Evolutionary conservation across 1,140 invertebrate species (phyloP), one percentile per base, ranked within the genome.

Genomic region (Lineus longissimus): DNA sequence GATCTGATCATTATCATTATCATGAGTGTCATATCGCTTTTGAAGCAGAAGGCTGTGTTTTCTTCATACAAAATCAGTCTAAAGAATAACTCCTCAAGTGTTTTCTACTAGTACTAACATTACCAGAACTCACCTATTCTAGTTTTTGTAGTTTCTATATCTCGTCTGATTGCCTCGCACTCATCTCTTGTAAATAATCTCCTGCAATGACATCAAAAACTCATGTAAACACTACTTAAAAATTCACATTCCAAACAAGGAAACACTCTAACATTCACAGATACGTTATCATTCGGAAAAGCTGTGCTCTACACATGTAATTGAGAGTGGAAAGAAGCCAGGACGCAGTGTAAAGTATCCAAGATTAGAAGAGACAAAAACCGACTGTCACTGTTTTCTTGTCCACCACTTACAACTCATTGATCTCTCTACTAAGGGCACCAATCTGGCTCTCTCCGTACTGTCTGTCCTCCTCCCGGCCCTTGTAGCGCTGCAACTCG

Each of bases 351-450:
- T 13, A 43, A 13, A 13, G 11, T 13, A 43, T 43, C n/a, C n/a
- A n/a, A n/a, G n/a, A n/a, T n/a, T n/a, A n/a, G n/a, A n/a, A n/a
- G n/a, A n/a, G n/a, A n/a, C n/a, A n/a, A n/a, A n/a, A n/a, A n/a
- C n/a, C n/a, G n/a, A n/a, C n/a, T n/a, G n/a, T n/a, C n/a, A n/a
- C n/a, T n/a, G n/a, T n/a, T n/a, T n/a, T n/a, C n/a, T n/a, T n/a
- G n/a, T n/a, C n/a, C n/a, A n/a, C n/a, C n/a, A 51, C 47, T 51
- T 51, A 51, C 47, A 51, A 9, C 9, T 51, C 47, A 19, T 51
- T 19, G n/a, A 51, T 51, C 25, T 51, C 47, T 51, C 47, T 51
- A 51, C 19, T 51, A 6, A 51, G 9, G 6, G 47, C 6, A 51
- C 6, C 6, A 27, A 51, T 23, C 47, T 51, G 47, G 25, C 25